Base-by-base conservation (phyloP, 2,888 invertebrate species). In the Sipha maydis region DNA sequence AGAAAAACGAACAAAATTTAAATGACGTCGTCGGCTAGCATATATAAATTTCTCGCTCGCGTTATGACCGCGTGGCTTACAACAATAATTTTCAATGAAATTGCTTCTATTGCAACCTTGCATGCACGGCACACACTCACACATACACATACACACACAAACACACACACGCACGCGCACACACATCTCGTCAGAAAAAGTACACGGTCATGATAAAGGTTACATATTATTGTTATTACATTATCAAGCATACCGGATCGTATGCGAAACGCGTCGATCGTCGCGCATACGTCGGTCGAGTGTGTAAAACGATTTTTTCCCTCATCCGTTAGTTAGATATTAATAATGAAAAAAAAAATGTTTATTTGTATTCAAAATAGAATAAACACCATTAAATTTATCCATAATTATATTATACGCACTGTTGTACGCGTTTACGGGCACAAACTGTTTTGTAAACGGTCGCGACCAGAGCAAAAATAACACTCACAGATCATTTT, bases 201-300 rank as follows among this genome's bases (percentile, higher is more conserved):
- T 84, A 84, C 84, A 84, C 76, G 84, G 84, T 84, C 84, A 41
- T 56, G 61, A 61, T 56, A 84, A 84, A 84, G 75, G 84, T 84
- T 84, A 56, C 75, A n/a, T 48, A 48, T 48, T 48, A 48, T 48
- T 48, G 11, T 48, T n/a, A 17, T n/a, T n/a, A 67, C n/a, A 28
- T 8, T 28, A 28, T 75, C 75, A 25, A 25, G 41, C 9, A 71
- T 17, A 71, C 71, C 17, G 34, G 80, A 80, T 34, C 73, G 75
- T 34, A 71, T 84, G 54, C 56, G 31, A 56, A 80, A 34, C 38
- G 61, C 80, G 80, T 34, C 83, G 54, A 41, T 48, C 78, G 31
- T 21, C 31, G 17, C 28, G 31, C 31, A 34, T 31, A 31, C n/a
- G 8, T 48, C 48, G 48, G 48, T 14, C 48, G 14, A 71, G 31